Conservation (phyloP, 2,797 vertebrate genomes). For the Astyanax mexicanus region DNA sequence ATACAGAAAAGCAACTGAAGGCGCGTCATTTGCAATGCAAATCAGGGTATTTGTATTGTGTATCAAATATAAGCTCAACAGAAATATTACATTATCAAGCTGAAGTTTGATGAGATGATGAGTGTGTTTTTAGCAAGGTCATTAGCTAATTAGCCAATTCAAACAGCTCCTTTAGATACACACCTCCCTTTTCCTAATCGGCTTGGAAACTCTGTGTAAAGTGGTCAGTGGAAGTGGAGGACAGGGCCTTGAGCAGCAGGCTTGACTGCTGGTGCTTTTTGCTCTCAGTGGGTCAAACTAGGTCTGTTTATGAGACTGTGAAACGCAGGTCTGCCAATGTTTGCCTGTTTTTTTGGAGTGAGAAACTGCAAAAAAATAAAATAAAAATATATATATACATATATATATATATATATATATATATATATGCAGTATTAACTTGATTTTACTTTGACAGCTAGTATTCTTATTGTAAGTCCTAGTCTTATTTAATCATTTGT, state of each 20-base stretch:
- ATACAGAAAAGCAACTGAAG: conserved; percentile 3
- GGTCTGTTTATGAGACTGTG: no score
- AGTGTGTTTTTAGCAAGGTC: not conserved
- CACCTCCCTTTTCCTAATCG: not conserved
- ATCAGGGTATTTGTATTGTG: not conserved
- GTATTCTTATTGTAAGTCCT: no score
- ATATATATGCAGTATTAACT: no score
- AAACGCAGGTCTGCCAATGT: no score
- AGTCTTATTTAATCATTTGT: no score
- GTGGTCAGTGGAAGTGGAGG: not conserved
- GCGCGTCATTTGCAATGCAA: conserved; percentile 10
- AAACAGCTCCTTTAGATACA: not conserved
- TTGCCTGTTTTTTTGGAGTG: no score
- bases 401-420: no score
- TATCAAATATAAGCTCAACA: not conserved
- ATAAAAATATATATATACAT: no score
- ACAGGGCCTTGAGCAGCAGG: not conserved
- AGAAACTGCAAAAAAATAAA: no score
- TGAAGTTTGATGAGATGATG: not conserved
- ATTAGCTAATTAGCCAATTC: not conserved
- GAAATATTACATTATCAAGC: conserved; percentile 1
- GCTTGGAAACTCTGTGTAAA: not conserved
- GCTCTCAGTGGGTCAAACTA: not conserved
- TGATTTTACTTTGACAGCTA: no score
- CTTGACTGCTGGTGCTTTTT: not conserved